Evolutionary conservation across 1,140 invertebrate species (phyloP).

Genomic region (Eurytemora carolleeae): DNA sequence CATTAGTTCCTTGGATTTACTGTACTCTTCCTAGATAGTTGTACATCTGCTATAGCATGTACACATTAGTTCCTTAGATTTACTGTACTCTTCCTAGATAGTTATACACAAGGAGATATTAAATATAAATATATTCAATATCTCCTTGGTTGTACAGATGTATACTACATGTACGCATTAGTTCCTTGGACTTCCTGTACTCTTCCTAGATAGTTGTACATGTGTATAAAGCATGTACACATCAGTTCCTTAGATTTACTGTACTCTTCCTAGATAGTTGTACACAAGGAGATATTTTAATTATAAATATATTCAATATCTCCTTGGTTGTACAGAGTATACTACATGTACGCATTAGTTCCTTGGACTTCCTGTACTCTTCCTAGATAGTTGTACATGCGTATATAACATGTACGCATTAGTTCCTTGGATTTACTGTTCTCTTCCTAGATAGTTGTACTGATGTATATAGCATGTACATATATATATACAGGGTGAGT

Average conservation of each 20-base stretch:
- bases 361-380: background rate
- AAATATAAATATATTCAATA: background rate
- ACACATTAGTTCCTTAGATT: background rate
- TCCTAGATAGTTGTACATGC: no score
- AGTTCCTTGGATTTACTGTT: background rate
- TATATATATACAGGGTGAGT: background rate
- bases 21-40: conserved; percentile 50
- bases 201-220: background rate
- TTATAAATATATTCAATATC: background rate
- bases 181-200: background rate
- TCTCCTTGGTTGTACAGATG: background rate
- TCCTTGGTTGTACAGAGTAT: background rate
- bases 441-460: background rate
- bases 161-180: background rate
- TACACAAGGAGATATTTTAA: background rate
- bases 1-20: conserved; percentile 50
- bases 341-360: background rate
- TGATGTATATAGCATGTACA: background rate
- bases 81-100: background rate
- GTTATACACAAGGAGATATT: background rate
- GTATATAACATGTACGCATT: no score
- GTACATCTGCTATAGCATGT: no score
- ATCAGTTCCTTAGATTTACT: background rate
- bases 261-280: background rate
- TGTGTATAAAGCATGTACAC: no score